These are phyloP conservation scores for Tachysurus fulvidraco DNA, from an alignment of 2,113 vertebrate genomes.

Conservation along the genomic window DNA sequence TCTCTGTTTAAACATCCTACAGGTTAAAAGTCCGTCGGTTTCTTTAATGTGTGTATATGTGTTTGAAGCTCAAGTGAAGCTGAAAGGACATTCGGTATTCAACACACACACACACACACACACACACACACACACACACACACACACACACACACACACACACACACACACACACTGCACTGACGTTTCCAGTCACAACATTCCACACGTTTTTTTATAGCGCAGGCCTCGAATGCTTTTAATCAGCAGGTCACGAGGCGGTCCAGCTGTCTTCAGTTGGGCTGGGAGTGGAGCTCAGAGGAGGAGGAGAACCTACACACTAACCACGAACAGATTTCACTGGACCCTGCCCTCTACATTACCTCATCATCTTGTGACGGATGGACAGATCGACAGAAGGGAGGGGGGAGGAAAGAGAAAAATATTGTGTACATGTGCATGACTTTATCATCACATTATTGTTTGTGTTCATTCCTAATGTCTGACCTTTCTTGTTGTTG, in stretches of 20 bases:
- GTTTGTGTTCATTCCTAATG: background rate
- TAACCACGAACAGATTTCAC: slow-evolving; percentile 73
- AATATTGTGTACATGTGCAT: background rate
- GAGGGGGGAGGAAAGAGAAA: background rate
- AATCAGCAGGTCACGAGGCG: slow-evolving; percentile 76
- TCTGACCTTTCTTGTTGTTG: background rate
- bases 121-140: slow-evolving; percentile 26
- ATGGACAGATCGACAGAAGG: slow-evolving; percentile 38
- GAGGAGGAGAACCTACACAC: slow-evolving; percentile 53
- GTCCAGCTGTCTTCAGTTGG: slow-evolving; percentile 73
- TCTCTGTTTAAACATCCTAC: background rate
- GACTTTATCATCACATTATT: background rate
- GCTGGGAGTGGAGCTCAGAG: slow-evolving; percentile 63
- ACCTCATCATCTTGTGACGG: slow-evolving; percentile 71
- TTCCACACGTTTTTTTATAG: slow-evolving; percentile 74
- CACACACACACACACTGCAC: slow-evolving; percentile 46
- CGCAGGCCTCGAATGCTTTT: slow-evolving; percentile 71
- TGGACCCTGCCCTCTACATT: slow-evolving; percentile 61
- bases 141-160: slow-evolving; percentile 29
- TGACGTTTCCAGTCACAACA: slow-evolving; percentile 65
- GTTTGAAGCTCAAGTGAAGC: slow-evolving; percentile 8
- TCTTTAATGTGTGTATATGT: background rate
- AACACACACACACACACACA: background rate
- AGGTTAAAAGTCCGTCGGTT: background rate
- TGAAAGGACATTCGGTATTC: background rate